Conservation (phyloP, 2,113 vertebrate species). For the Myotis brandtii region DNA sequence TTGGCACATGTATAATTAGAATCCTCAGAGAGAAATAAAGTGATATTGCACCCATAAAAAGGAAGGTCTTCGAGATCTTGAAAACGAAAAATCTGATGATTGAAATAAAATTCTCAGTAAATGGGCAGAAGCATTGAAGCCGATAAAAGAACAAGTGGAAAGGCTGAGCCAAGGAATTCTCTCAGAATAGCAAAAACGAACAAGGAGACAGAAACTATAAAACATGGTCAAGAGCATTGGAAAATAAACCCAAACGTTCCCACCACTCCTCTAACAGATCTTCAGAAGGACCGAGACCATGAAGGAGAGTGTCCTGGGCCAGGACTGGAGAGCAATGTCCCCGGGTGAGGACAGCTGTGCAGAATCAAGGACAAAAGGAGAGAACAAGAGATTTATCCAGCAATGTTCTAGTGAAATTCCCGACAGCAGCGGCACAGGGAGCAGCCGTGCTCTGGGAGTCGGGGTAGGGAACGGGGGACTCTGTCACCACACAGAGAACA, state of each 20-base stretch:
- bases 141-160: neutral
- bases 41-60: slow-evolving; percentile 59
- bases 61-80: slow-evolving; percentile 29
- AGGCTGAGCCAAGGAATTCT: neutral
- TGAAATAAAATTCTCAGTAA: slow-evolving; percentile 66
- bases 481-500: neutral
- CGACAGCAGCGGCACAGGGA: neutral
- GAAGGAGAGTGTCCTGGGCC: too few relatives aligned
- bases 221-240: neutral
- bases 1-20: slow-evolving; percentile 55
- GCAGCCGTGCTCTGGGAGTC: neutral
- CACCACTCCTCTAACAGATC: too few relatives aligned
- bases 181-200: neutral
- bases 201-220: neutral
- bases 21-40: slow-evolving; percentile 53
- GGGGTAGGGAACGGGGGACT: neutral
- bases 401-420: neutral
- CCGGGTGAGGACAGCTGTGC: neutral
- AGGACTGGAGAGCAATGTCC: neutral
- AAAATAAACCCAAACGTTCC: neutral
- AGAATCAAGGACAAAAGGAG: neutral
- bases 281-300: neutral
- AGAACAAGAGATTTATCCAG: neutral
- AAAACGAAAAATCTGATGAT: slow-evolving; percentile 66
- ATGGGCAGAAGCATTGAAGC: slow-evolving; percentile 9